Conservation (phyloP, 2,888 invertebrate species). For the Chloroclystis v-ata region DNA sequence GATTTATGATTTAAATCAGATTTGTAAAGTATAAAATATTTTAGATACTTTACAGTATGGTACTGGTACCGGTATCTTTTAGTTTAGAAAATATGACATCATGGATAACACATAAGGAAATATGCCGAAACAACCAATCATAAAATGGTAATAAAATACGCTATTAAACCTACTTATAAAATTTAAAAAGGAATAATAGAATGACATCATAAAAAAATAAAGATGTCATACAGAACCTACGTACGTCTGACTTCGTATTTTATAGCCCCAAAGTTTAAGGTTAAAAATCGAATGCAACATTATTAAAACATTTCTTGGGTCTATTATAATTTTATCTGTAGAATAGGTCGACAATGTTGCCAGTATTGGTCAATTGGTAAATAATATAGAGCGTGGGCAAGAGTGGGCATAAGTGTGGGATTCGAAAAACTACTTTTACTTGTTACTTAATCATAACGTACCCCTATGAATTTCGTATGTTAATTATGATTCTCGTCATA, state of each 20-base stretch:
- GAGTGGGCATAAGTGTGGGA: conserved; percentile 49
- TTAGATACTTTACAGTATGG: too few species aligned
- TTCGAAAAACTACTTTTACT: conserved; percentile 49
- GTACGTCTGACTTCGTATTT: not conserved
- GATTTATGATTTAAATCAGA: too few species aligned
- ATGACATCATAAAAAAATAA: conserved; percentile 9
- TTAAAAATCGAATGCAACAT: conserved; percentile 7
- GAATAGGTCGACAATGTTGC: conserved; percentile 60
- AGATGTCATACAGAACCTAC: conserved; percentile 8
- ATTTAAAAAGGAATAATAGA: conserved; percentile 7
- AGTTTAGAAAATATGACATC: conserved; percentile 22
- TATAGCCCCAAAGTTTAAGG: not conserved
- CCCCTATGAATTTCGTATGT: too few species aligned
- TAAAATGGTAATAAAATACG: conserved; percentile 17
- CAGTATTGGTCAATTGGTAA: conserved; percentile 58
- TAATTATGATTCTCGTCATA: too few species aligned
- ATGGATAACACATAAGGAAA: conserved; percentile 16
- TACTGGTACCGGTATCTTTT: not conserved
- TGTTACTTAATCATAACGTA: conserved; percentile 35
- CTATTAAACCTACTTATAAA: conserved; percentile 6
- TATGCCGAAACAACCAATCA: conserved; percentile 16
- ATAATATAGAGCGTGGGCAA: conserved; percentile 30
- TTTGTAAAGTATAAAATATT: too few species aligned
- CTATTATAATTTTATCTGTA: not conserved
- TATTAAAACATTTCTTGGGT: not conserved